Percentiles rank a stretch among this genome's conserved stretches.
phyloP scores from a whole-genome alignment of 2,797 vertebrate genomes.

The Micromesistius poutassou region DNA sequence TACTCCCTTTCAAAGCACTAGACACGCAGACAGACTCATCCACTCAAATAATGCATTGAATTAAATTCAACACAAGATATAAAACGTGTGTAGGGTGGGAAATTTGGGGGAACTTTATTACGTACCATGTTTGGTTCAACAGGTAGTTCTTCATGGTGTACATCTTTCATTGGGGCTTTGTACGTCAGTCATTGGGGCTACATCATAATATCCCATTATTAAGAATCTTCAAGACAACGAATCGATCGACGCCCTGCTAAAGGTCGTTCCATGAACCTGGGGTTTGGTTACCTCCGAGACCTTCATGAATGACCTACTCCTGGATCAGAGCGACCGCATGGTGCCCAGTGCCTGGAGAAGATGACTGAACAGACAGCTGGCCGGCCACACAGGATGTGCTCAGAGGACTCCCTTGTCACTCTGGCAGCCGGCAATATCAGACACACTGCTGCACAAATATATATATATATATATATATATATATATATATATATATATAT shows the following conservation, averaged over 20 bases:
- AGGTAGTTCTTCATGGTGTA: background rate
- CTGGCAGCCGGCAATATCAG: slow-evolving; percentile 11
- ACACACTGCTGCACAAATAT: background rate
- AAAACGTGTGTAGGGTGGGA: background rate
- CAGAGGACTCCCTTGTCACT: slow-evolving; percentile 11
- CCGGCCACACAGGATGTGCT: slow-evolving; percentile 21
- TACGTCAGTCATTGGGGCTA: background rate
- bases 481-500: background rate
- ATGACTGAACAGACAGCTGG: slow-evolving; percentile 30
- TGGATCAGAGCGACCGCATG: slow-evolving; percentile 33
- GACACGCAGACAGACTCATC: background rate
- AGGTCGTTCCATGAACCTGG: background rate
- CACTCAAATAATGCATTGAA: background rate
- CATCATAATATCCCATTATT: background rate
- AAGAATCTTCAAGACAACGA: background rate
- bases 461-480: background rate
- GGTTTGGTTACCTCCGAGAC: background rate
- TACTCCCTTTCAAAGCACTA: slow-evolving; percentile 15
- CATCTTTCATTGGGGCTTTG: background rate
- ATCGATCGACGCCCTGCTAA: background rate
- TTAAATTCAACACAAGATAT: background rate
- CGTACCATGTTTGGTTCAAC: background rate
- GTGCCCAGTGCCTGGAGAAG: slow-evolving; percentile 28
- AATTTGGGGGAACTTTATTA: background rate
- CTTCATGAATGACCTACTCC: background rate